phyloP scores from a whole-genome alignment of 1,140 invertebrate species.

The Magallana ariakensis region DNA sequence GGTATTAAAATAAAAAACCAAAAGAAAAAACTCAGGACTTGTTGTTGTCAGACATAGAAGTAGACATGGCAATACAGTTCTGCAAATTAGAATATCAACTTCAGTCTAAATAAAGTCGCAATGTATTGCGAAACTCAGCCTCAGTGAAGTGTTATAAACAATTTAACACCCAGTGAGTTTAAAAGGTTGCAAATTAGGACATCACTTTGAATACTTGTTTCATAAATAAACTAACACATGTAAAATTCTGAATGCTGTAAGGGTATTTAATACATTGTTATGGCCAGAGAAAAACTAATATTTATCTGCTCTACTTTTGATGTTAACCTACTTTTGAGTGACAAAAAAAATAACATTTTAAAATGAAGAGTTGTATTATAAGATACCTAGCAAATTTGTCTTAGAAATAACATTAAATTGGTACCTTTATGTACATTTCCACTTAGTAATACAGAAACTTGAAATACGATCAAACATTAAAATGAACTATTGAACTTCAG shows the following conservation, averaged over 20 bases:
- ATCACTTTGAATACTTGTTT: not conserved
- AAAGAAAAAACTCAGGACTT: no score
- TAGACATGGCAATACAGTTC: no score
- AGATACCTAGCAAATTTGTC: not conserved
- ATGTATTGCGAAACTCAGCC: no score
- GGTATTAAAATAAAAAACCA: no score
- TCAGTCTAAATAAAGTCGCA: no score
- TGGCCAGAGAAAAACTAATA: conserved; percentile 2
- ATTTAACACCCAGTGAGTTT: not conserved
- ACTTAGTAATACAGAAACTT: no score
- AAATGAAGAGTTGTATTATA: not conserved
- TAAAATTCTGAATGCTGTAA: not conserved
- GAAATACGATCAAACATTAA: not conserved
- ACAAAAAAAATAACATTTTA: not conserved
- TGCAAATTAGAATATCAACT: no score
- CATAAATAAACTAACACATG: conserved; percentile 4
- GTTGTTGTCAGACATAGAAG: no score
- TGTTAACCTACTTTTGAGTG: not conserved
- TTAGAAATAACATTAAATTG: no score
- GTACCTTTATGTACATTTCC: not conserved
- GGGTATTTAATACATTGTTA: conserved; percentile 25
- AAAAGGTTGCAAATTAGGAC: not conserved
- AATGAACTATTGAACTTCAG: not conserved
- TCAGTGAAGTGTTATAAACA: no score
- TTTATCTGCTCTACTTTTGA: not conserved